Conservation (phyloP, 2,888 invertebrate genomes). For the Agriopis marginaria region DNA sequence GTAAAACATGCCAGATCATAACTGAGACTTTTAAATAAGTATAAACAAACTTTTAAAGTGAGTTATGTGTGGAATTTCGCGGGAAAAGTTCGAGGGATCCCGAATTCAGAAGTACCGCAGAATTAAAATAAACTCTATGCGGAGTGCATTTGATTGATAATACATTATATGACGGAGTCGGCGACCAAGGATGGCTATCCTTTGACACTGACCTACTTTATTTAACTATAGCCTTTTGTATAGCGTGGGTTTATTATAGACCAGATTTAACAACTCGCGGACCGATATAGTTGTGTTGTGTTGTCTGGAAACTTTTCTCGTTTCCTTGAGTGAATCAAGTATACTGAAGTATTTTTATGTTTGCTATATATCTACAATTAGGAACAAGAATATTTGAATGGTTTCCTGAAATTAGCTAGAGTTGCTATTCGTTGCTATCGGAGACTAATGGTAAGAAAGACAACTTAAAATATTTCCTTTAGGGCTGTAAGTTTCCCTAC, state of each 20-base stretch:
- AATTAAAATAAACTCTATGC: constrained; percentile 64
- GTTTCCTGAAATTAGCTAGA: constrained; percentile 2
- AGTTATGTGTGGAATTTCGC: constrained; percentile 40
- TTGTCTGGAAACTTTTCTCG: constrained; percentile 31
- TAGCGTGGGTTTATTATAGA: constrained; percentile 40
- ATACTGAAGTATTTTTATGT: constrained; percentile 18
- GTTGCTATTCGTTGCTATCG: not conserved
- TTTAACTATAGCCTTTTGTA: constrained; percentile 56
- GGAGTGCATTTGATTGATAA: constrained; percentile 66
- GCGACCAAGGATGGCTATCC: constrained; percentile 65
- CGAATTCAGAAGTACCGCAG: constrained; percentile 33
- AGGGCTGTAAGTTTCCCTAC: too few relatives aligned
- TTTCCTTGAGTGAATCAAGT: constrained; percentile 28
- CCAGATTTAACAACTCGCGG: constrained; percentile 25
- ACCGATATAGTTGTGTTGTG: constrained; percentile 27
- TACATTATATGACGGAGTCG: constrained; percentile 53
- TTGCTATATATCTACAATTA: constrained; percentile 7
- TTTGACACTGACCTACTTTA: constrained; percentile 82
- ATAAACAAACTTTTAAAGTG: constrained; percentile 40
- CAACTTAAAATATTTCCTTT: too few relatives aligned
- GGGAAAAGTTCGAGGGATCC: constrained; percentile 36
- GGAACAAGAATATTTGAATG: not conserved
- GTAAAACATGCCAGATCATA: constrained; percentile 18
- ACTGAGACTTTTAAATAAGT: constrained; percentile 19
- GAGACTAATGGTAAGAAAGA: not conserved